A percentile compares a stretch with the other conserved stretches of the same genome.
These are phyloP conservation scores for Polydrusus cervinus DNA, from an alignment of 2,888 invertebrate species.

Conservation along the genomic window DNA sequence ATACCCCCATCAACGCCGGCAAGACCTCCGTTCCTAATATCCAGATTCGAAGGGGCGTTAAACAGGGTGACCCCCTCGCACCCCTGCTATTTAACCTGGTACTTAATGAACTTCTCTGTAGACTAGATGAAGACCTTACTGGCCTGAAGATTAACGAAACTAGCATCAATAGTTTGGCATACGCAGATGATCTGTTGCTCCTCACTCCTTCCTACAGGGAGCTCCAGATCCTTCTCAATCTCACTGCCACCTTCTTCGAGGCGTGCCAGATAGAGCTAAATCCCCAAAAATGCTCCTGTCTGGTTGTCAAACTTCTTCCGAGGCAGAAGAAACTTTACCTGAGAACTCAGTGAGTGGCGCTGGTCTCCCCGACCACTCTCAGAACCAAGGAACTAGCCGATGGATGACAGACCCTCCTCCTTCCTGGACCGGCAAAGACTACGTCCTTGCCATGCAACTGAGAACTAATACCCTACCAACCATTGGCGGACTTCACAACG, in stretches of 20 bases:
- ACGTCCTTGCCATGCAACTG: slow-evolving; percentile 47
- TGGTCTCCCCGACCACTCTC: too few species aligned
- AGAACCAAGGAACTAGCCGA: too few species aligned
- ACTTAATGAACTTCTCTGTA: slow-evolving; percentile 35
- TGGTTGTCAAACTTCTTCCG: not conserved
- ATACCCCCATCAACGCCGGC: slow-evolving; percentile 31
- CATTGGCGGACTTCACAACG: slow-evolving; percentile 39
- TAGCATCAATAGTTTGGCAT: slow-evolving; percentile 36
- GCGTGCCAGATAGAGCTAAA: slow-evolving; percentile 15
- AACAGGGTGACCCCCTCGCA: slow-evolving; percentile 69
- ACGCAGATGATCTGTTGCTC: slow-evolving; percentile 32
- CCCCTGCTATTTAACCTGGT: slow-evolving; percentile 59
- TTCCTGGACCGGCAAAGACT: slow-evolving; percentile 44
- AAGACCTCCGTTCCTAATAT: not conserved
- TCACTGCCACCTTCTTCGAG: not conserved
- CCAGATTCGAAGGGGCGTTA: slow-evolving; percentile 62
- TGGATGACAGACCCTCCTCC: too few species aligned
- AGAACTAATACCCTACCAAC: slow-evolving; percentile 48
- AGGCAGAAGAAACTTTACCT: not conserved
- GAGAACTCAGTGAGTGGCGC: too few species aligned
- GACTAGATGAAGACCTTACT: slow-evolving; percentile 5
- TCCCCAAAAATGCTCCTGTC: not conserved
- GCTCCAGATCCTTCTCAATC: not conserved
- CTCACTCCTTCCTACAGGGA: not conserved
- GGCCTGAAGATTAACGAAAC: slow-evolving; percentile 19